phyloP scores from a whole-genome alignment of 2,888 invertebrate species.

The Drosophila maculinotata region DNA sequence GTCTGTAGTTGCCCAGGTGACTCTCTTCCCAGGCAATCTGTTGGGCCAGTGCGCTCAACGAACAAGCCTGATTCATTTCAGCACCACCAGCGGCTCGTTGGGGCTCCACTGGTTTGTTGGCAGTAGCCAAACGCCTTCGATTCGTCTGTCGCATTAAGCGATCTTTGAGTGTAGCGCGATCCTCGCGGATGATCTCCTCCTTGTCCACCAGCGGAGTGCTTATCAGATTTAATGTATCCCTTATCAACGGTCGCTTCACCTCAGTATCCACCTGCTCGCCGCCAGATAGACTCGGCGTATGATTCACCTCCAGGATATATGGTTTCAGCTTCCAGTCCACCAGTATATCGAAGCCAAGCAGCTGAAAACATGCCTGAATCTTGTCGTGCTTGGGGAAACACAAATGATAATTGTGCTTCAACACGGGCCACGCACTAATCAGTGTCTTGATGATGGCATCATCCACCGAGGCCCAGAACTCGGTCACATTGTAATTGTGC shows the following conservation, averaged over 20 bases:
- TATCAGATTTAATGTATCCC: conserved; percentile 91
- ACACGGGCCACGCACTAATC: conserved; percentile 93
- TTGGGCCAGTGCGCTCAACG: conserved; percentile 86
- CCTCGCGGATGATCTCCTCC: conserved; percentile 89
- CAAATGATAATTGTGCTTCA: conserved; percentile 94
- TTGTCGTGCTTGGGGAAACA: conserved; percentile 95
- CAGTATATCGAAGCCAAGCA: conserved; percentile 95
- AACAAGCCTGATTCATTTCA: conserved; percentile 26
- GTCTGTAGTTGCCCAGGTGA: conserved; percentile 90
- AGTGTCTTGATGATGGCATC: conserved; percentile 96
- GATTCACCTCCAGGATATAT: conserved; percentile 95
- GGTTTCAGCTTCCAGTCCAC: conserved; percentile 94
- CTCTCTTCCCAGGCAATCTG: conserved; percentile 91
- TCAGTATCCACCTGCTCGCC: conserved; percentile 94
- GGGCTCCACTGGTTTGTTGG: background rate
- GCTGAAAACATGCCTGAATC: conserved; percentile 95
- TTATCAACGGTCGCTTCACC: conserved; percentile 92
- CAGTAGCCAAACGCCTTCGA: conserved; percentile 83
- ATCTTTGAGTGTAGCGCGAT: conserved; percentile 85
- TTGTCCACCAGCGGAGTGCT: conserved; percentile 92
- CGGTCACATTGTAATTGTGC: conserved; percentile 90
- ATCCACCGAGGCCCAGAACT: conserved; percentile 93
- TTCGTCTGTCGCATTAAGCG: conserved; percentile 44
- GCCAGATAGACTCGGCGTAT: conserved; percentile 97
- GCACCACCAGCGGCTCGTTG: conserved; percentile 14